Conservation (phyloP, 2,888 invertebrate genomes). For the Eudasyphora cyanicolor region DNA sequence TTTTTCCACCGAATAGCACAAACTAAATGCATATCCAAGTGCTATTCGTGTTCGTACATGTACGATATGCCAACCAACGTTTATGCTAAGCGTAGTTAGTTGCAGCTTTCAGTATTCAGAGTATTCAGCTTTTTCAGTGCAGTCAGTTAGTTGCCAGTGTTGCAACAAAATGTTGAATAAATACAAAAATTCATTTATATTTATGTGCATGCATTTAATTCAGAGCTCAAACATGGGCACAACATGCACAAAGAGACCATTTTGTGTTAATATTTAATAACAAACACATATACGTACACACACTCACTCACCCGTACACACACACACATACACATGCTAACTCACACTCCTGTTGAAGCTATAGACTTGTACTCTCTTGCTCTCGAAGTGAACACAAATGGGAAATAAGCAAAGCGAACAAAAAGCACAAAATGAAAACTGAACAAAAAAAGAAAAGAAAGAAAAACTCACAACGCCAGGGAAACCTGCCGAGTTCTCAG, state of each 20-base stretch:
- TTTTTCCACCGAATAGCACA: constrained; percentile 20
- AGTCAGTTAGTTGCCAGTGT: background rate
- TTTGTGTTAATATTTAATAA: constrained; percentile 75
- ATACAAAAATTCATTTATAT: constrained; percentile 34
- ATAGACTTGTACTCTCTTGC: background rate
- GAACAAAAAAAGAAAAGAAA: background rate
- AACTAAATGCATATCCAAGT: constrained; percentile 1
- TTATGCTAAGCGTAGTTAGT: background rate
- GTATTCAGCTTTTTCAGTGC: too few relatives aligned
- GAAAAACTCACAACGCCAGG: background rate
- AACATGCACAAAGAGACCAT: constrained; percentile 73
- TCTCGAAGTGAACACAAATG: background rate
- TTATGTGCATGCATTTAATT: constrained; percentile 36
- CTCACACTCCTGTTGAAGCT: background rate
- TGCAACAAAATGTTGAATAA: constrained; percentile 28
- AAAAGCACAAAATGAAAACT: background rate
- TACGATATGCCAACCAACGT: background rate
- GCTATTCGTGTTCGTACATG: background rate
- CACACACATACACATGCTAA: background rate
- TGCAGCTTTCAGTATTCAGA: constrained; percentile 9
- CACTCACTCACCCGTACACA: background rate
- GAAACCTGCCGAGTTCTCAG: background rate
- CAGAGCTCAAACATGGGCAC: constrained; percentile 16
- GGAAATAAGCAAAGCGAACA: background rate
- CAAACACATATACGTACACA: constrained; percentile 69